Evolutionary conservation across 2,797 vertebrate species (phyloP), one percentile per base, ranked within the genome.

Genomic region (Pantherophis vulpinus): DNA sequence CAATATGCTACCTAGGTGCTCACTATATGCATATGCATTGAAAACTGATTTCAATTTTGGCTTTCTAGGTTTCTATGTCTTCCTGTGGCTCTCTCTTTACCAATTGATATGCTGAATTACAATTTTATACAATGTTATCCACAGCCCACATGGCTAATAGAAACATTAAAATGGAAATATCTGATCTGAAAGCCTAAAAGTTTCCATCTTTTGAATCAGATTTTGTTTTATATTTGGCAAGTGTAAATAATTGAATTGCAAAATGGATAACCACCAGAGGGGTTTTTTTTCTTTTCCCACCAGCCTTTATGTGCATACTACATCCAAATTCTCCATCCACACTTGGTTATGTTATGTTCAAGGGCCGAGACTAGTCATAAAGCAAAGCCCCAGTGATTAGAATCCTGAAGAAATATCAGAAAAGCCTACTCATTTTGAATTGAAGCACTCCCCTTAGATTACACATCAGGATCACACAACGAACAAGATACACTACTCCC

Each of bases 151-250:
- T 47, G 74, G 37, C 20, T 83, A 83, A 83, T 83, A 83, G 74
- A 83, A 10, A 83, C 74, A 47, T 83, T 47, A 47, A 83, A 47
- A 11, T 83, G 37, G 37, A 11, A 83, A 83, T 25, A 4, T 25
- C 37, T 47, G 25, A 86, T 59, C 37, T 86, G 37, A 37, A 59
- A 18, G 29, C n/a, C 92, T 94, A 97, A 95, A 92, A 95, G 93
- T 95, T 94, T 94, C 20, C 55, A 96, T 91, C 92, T 86, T 83
- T 37, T 86, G 61, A 96, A 91, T 90, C 94, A 94, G 93, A 95
- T 96, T 96, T 63, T 27, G 92, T 96, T 93, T 93, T 94, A 27
- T 51, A 25, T 94, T 95, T 94, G 95, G 70, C 32, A 74, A 42
- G 18, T 23, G 37, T 83, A 83, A 83, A 42, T 11, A 83, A 83